Evolutionary conservation across 2,113 vertebrate species (phyloP), one percentile per base, ranked within the genome.

Genomic region (Turdus rufiventris): DNA sequence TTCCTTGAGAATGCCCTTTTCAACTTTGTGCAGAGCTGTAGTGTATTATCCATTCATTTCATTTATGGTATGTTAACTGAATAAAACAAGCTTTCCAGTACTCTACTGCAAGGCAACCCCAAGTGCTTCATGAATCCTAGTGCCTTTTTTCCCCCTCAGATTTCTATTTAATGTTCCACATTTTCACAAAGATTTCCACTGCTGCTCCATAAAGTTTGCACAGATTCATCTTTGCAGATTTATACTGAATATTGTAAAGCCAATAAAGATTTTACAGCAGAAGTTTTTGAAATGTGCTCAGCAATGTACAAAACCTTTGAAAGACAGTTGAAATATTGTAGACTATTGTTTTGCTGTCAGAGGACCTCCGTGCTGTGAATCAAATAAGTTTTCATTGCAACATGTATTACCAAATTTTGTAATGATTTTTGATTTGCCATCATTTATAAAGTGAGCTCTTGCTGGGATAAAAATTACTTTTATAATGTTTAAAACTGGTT

Each of bases 1-100:
- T 94, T 96, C 73, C 85, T 88, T 91, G 40, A 92, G 66, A 96
- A 94, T 97, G 94, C 79, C 97, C 96, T 97, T 96, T 97, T 97
- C 96, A 97, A 97, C 97, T 96, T 54, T 96, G 77, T 92, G 87
- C 57, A 74, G 91, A 91, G 56, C 93, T 82, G 79, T 66, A 45
- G 88, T 74, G 70, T 54, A 82, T 96, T 95, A 92, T 76, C 93
- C 94, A 96, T 94, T 89, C 91, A 94, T 96, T 94, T 95, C 34
- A 87, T 68, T 90, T 76, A 48, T 76, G 91, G 70, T 84, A 87
- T 95, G 82, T 77, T 91, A 89, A 77, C 73, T 68, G 85, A 94
- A 85, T 81, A 93, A 90, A 93, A 47, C 18, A 96, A 91, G 47
- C 31, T 84, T 97, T 94, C 85, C 85, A 82, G 14, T 75, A 31